Evolutionary conservation across 1,140 invertebrate species (phyloP), one percentile per base, ranked within the genome.

Genomic region (Homalodisca vitripennis): DNA sequence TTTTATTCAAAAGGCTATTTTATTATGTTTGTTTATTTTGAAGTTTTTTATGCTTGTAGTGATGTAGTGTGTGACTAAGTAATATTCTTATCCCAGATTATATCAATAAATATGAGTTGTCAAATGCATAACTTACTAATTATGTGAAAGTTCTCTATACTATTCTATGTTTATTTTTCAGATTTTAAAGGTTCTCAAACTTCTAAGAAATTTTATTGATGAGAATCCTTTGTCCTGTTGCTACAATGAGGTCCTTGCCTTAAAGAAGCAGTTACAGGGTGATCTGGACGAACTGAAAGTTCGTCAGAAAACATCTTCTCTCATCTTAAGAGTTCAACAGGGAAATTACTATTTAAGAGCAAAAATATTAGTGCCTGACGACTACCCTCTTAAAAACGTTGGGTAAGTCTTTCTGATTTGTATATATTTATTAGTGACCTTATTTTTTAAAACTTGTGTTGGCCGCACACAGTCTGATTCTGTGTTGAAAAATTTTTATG

Each of bases 201-300:
- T 91, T 75, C 77, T 91, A 1, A 77, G 82, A 48, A 86, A 83
- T 62, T 92, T 91, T 77, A 79, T 92, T 2, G 82, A 87, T 29
- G 88, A 90, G 51, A 90, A 91, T 80, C 87, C 89, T 0, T 79
- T 92, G 6, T 88, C 85, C 75, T 88, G 89, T 48, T 91, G 89
- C 74, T 87, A 88, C 57, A 88, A 90, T 74, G 90, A 92, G 79
- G 88, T 92, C 66, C 82, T 84, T 68, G 75, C 80, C 22, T 78
- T 92, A 55, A 88, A 89, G 60, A 78, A 83, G 64, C 73, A 86
- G 13, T 66, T 87, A 0, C 74, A 77, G 29, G 75, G 70, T 27
- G 34, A 76, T 29, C 46, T 68, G 1, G 87, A 88, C 77, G 84
- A 85, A 70, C 75, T 92, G 1, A 89, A 89, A 79, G 75, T 91